Evolutionary conservation across 2,797 vertebrate genomes (phyloP), one percentile per base, ranked within the genome.

Genomic region (Gallinago nigripennis): DNA sequence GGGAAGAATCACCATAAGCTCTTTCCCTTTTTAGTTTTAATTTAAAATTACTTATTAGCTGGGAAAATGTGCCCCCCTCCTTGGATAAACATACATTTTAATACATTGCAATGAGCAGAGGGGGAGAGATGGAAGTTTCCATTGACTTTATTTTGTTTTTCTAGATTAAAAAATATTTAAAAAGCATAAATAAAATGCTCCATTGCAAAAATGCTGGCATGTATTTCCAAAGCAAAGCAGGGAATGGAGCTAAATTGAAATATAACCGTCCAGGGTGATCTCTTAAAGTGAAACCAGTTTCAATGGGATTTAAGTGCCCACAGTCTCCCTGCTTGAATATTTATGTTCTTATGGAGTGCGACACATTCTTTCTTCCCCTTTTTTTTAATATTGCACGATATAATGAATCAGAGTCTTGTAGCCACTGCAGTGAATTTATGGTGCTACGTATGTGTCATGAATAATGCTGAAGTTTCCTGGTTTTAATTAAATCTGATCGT

Each of bases 101-200:
- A 86, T 46, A 33, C 43, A 1, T 53, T 57, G 69, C 56, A 21
- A 3, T 1, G 48, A 58, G 76, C 45, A 20, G 37, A 28, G 54
- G 46, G 57, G 64, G 43, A 35, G 31, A 27, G 28, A 8, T 58
- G 58, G 56, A 93, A 77, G 50, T 94, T 96, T 91, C 87, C 87
- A 19, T 12, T 11, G 73, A 5, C 45, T 58, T 88, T 17, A 11
- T 76, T 84, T 86, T 46, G 50, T 88, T 85, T 87, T 84, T 81
- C 43, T 87, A 51, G 63, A 51, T 82, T 80, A 72, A 45, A 45
- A 78, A 69, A 25, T 31, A 79, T 89, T 78, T 60, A 45, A 60
- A 89, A 33, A 5, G 33, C 51, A n/a, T 70, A 82, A 92, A 68
- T 95, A 78, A 96, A 96, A 89, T 14, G 76, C 95, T 94, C 89